Percentiles rank a stretch among this genome's conserved stretches.
Evolutionary conservation across 1,140 invertebrate genomes (phyloP).

Genomic region (Theocolax elegans): DNA sequence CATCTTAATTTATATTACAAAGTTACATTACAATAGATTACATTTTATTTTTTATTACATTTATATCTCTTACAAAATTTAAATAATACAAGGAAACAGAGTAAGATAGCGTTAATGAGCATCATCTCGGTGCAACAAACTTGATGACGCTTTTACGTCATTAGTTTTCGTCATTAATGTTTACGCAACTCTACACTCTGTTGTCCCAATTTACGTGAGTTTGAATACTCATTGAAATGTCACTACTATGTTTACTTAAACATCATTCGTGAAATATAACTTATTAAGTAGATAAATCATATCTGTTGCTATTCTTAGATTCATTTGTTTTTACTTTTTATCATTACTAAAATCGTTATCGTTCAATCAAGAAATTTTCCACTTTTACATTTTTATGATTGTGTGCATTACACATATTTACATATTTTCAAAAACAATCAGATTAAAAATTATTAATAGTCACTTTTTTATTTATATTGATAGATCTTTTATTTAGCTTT

Average conservation of each 20-base stretch:
- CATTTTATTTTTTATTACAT: slow-evolving; percentile 3
- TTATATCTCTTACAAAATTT: neutral
- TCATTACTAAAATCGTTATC: slow-evolving; percentile 14
- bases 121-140: slow-evolving; percentile 2
- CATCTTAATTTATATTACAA: neutral
- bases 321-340: slow-evolving; percentile 4
- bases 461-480: slow-evolving; percentile 5
- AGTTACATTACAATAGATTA: neutral
- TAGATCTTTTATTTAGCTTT: neutral
- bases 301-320: neutral
- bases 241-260: slow-evolving; percentile 7
- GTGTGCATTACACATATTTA: neutral
- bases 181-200: neutral
- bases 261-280: neutral
- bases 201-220: slow-evolving; percentile 1
- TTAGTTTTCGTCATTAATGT: slow-evolving; percentile 8
- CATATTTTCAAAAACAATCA: neutral
- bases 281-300: slow-evolving; percentile 9
- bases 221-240: neutral
- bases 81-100: neutral
- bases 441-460: slow-evolving; percentile 7
- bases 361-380: slow-evolving; percentile 4
- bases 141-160: neutral
- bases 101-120: neutral
- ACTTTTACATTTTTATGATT: neutral